These are phyloP conservation scores for Poecilia latipinna DNA, from an alignment of 2,113 vertebrate species.

Conservation along the genomic window DNA sequence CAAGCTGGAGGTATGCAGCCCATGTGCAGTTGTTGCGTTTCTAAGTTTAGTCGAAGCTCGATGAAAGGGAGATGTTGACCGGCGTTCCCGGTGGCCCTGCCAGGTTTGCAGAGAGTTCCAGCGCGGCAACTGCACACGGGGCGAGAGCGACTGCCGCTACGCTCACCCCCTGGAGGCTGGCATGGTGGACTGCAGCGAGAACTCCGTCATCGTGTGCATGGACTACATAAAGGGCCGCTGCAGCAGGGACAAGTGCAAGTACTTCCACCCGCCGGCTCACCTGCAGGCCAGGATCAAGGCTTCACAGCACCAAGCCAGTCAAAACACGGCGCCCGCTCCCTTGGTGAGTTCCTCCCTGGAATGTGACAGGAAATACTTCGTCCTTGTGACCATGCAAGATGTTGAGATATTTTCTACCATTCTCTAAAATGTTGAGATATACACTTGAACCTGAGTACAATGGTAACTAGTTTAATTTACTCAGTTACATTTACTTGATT, in stretches of 20 bases:
- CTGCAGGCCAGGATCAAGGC: slow-evolving; percentile 99
- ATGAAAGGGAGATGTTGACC: slow-evolving; percentile 50
- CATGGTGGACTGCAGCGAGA: slow-evolving; percentile 98
- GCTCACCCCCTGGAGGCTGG: slow-evolving; percentile 94
- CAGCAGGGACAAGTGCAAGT: slow-evolving; percentile 98
- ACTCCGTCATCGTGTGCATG: slow-evolving; percentile 98
- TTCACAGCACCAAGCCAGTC: slow-evolving; percentile 94
- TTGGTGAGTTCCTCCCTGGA: slow-evolving; percentile 84
- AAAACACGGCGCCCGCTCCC: slow-evolving; percentile 84
- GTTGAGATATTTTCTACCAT: not conserved
- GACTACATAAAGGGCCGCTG: slow-evolving; percentile 99
- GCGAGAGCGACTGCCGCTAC: slow-evolving; percentile 97
- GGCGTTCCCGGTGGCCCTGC: not conserved
- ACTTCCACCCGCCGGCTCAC: slow-evolving; percentile 97
- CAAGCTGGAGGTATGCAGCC: slow-evolving; percentile 92
- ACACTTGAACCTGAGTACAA: too few species aligned
- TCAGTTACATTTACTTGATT: too few species aligned
- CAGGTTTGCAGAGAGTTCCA: slow-evolving; percentile 98
- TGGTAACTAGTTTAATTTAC: too few species aligned
- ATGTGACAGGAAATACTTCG: not conserved
- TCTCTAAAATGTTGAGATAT: too few species aligned
- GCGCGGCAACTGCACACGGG: slow-evolving; percentile 96
- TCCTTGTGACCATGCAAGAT: not conserved
- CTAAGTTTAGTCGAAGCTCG: slow-evolving; percentile 43
- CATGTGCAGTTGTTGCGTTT: slow-evolving; percentile 32